Evolutionary conservation across 2,113 vertebrate species (phyloP).

Genomic region (Morone saxatilis): DNA sequence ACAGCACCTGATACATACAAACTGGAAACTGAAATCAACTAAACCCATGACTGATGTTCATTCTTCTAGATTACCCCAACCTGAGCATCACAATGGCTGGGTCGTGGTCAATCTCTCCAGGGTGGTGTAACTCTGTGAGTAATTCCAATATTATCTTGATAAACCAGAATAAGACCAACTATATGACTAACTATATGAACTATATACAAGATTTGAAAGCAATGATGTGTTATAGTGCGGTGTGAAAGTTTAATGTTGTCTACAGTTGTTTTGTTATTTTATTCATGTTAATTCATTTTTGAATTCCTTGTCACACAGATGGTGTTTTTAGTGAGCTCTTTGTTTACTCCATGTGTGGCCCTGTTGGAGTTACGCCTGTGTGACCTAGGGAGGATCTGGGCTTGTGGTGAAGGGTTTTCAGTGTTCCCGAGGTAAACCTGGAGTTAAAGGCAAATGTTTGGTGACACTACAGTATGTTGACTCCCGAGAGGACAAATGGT

Average conservation of each 20-base stretch:
- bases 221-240: slow-evolving; percentile 16
- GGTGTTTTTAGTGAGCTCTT: slow-evolving; percentile 85
- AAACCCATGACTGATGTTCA: neutral
- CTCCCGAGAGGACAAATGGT: neutral
- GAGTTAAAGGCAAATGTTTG: neutral
- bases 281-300: neutral
- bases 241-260: neutral
- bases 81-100: slow-evolving; percentile 85
- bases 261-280: neutral
- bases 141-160: slow-evolving; percentile 3
- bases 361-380: slow-evolving; percentile 83
- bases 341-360: slow-evolving; percentile 84
- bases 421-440: slow-evolving; percentile 87
- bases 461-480: neutral
- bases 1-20: neutral
- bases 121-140: slow-evolving; percentile 73
- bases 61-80: slow-evolving; percentile 68
- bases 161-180: neutral
- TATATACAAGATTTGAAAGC: slow-evolving; percentile 2
- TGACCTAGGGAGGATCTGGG: slow-evolving; percentile 28
- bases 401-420: slow-evolving; percentile 62
- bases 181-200: neutral
- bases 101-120: slow-evolving; percentile 82
- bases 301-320: slow-evolving; percentile 75
- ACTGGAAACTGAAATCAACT: neutral